Evolutionary conservation across 1,140 invertebrate species (phyloP), one percentile per base, ranked within the genome.

Genomic region (Drosophila sucinea): DNA sequence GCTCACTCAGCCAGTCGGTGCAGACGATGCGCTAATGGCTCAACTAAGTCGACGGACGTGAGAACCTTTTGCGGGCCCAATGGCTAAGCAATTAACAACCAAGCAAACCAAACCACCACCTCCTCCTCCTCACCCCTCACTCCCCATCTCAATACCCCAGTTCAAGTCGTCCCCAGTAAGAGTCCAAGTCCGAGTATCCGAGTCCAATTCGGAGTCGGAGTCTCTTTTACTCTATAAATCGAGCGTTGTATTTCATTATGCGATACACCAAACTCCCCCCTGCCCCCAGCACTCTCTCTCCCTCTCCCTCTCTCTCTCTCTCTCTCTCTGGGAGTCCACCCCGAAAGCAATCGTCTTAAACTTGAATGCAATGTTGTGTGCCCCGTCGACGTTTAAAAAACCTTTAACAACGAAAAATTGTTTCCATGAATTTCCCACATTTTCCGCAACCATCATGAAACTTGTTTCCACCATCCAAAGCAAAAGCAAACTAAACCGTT

Each of bases 391-490:
- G 44, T 51, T 51, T 27, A 29, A 63, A 68, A 76, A 79, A 60
- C 56, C 73, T 76, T 72, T 62, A 68, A 76, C 77, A 74, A 74
- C 66, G 73, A 82, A 75, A 77, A 83, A 83, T 77, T 77, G 79
- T 82, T 86, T 79, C 81, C 79, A 82, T 83, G 80, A 87, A 89
- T 89, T 87, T 87, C 83, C 84, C 83, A 87, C 83, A 87, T 87
- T 89, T 87, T 80, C 68, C 70, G 68, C 63, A 58, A 79, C 71
- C 23, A 63, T 35, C 76, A 77, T 57, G 58, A 82, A 86, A 86
- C 83, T 69, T 54, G 83, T 86, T 82, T 86, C 64, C 82, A 76
- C 78, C 70, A 70, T 47, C 44, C 23, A 17, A 47, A 47, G 7
- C 17, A n/a, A 51, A 51, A 51, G 23, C 23, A 51, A 51, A 51